Conservation (phyloP, 2,888 invertebrate species). For the Spilosoma lubricipeda region DNA sequence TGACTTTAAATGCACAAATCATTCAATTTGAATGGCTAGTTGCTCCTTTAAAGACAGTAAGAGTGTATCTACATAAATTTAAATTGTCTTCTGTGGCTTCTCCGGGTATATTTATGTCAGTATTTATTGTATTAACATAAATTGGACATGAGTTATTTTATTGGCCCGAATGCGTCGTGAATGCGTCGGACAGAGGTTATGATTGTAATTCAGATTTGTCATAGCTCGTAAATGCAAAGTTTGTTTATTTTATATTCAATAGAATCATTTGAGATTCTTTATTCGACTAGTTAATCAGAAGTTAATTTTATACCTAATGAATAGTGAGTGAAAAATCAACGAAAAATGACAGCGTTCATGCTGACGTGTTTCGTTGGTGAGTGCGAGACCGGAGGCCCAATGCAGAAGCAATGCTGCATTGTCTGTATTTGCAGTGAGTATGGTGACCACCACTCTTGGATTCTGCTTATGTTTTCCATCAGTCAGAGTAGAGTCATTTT, state of each 20-base stretch:
- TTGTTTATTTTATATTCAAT: constrained; percentile 68
- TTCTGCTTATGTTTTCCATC: too few species aligned
- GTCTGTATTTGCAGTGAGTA: too few species aligned
- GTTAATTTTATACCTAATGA: constrained; percentile 32
- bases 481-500: too few species aligned
- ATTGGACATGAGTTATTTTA: constrained; percentile 86
- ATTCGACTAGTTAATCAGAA: constrained; percentile 40
- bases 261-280: constrained; percentile 35
- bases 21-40: constrained; percentile 67
- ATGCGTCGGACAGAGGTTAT: constrained; percentile 80
- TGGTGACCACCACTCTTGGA: too few species aligned
- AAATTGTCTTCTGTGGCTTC: constrained; percentile 79
- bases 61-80: constrained; percentile 77
- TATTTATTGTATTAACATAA: constrained; percentile 87
- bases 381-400: too few species aligned
- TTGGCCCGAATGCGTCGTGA: constrained; percentile 78
- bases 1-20: constrained; percentile 64
- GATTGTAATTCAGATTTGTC: constrained; percentile 83
- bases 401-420: too few species aligned
- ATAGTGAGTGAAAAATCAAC: too few species aligned
- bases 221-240: constrained; percentile 80
- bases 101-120: constrained; percentile 81
- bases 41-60: constrained; percentile 65
- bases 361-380: too few species aligned
- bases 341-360: too few species aligned